These are phyloP conservation scores for Molorchus minor DNA, from an alignment of 2,888 invertebrate genomes.

Conservation along the genomic window DNA sequence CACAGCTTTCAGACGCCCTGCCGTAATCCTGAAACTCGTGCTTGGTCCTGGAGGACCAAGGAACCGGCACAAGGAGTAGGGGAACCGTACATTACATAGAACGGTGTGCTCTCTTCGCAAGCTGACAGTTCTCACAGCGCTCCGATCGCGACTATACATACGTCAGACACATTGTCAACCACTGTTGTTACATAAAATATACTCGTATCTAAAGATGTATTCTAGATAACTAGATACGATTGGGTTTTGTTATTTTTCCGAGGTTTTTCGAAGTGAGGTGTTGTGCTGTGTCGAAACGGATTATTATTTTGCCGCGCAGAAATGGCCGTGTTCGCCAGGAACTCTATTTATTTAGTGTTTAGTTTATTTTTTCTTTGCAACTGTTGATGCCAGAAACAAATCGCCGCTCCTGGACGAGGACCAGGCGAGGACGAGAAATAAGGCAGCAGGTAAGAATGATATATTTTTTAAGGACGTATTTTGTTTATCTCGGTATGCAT, in stretches of 20 bases:
- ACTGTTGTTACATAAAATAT: constrained; percentile 41
- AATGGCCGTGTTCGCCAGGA: constrained; percentile 9
- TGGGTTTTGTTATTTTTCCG: constrained; percentile 11
- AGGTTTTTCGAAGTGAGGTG: constrained; percentile 37
- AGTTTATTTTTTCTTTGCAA: constrained; percentile 30
- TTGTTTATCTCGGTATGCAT: too few species aligned
- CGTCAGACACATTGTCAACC: constrained; percentile 21
- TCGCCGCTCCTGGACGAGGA: constrained; percentile 57
- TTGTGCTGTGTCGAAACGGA: constrained; percentile 31
- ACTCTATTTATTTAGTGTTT: constrained; percentile 18
- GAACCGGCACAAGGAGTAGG: constrained; percentile 19
- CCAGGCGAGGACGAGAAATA: constrained; percentile 53
- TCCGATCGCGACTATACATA: constrained; percentile 16
- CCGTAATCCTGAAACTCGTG: constrained; percentile 19
- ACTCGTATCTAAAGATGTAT: constrained; percentile 44
- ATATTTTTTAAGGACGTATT: too few species aligned
- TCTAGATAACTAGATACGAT: constrained; percentile 33
- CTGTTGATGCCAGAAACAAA: constrained; percentile 49
- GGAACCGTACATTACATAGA: constrained; percentile 22
- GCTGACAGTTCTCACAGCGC: constrained; percentile 22
- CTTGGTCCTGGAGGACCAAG: constrained; percentile 23
- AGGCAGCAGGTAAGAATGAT: constrained; percentile 58
- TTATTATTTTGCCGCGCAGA: constrained; percentile 4
- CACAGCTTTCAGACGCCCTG: constrained; percentile 1
- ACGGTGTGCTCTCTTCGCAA: constrained; percentile 23